Evolutionary conservation across 2,113 vertebrate species (phyloP).

Genomic region (Austrofundulus limnaeus): DNA sequence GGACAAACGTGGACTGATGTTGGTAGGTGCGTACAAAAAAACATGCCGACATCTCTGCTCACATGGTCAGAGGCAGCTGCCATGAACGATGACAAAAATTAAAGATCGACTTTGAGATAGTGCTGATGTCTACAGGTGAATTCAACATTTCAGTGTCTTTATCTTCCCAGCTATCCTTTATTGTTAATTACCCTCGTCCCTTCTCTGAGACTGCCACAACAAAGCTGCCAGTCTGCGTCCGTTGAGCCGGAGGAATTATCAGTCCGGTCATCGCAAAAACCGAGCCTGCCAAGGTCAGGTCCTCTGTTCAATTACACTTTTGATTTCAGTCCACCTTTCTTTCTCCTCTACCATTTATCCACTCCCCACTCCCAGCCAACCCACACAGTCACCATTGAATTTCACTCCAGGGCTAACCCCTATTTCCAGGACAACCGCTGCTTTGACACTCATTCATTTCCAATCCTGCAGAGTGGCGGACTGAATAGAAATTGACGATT

Average conservation of each 20-base stretch:
- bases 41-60: not conserved
- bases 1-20: conserved; percentile 37
- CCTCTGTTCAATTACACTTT: conserved; percentile 74
- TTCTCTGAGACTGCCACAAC: conserved; percentile 44
- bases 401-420: conserved; percentile 58
- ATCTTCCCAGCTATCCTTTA: conserved; percentile 70
- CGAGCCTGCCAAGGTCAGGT: conserved; percentile 70
- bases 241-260: conserved; percentile 65
- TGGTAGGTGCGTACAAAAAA: conserved; percentile 9
- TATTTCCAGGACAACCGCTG: conserved; percentile 59
- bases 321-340: conserved; percentile 68
- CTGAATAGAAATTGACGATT: conserved; percentile 75
- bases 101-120: conserved; percentile 50
- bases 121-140: conserved; percentile 50
- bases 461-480: conserved; percentile 57
- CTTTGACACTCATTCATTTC: conserved; percentile 69
- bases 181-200: conserved; percentile 71
- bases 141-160: conserved; percentile 59
- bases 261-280: conserved; percentile 54
- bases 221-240: conserved; percentile 47
- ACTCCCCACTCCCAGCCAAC: conserved; percentile 45
- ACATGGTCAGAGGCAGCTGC: not conserved
- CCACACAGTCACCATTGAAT: conserved; percentile 42
- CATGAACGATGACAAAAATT: conserved; percentile 12
- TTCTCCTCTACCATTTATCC: conserved; percentile 60